These are phyloP conservation scores for Phenganax stokvisi DNA, from an alignment of 92 coral and sea anemone species.

Conservation along the genomic window DNA sequence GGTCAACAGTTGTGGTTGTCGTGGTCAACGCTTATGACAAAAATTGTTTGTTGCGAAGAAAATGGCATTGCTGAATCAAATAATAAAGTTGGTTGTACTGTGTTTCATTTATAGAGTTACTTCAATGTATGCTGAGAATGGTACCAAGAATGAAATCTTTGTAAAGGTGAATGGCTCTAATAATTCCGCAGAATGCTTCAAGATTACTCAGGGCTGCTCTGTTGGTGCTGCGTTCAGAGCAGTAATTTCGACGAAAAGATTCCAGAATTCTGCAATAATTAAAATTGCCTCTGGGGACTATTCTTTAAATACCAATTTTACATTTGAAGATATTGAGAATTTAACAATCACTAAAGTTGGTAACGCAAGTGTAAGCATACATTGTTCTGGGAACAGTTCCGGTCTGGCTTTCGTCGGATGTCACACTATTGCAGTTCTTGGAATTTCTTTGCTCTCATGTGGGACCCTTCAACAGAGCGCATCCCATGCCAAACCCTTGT, in stretches of 20 bases:
- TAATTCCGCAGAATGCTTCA: not conserved
- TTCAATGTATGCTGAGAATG: not conserved
- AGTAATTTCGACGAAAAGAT: not conserved
- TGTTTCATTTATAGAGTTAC: not conserved
- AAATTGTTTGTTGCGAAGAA: not conserved
- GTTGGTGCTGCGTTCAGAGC: slow-evolving; percentile 27
- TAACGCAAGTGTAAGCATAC: slow-evolving; percentile 34
- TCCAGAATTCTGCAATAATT: slow-evolving; percentile 18
- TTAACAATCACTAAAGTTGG: slow-evolving; percentile 24
- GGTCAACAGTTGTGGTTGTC: too few relatives aligned
- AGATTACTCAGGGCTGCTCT: not conserved
- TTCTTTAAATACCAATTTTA: slow-evolving; percentile 52
- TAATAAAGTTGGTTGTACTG: not conserved
- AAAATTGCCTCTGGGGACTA: slow-evolving; percentile 40
- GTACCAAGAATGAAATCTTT: not conserved
- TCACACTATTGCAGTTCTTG: slow-evolving; percentile 34
- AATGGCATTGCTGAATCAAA: not conserved
- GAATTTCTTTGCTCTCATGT: slow-evolving; percentile 48
- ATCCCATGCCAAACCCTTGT: slow-evolving; percentile 41
- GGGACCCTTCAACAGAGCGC: slow-evolving; percentile 56
- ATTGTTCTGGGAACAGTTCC: slow-evolving; percentile 29
- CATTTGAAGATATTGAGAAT: slow-evolving; percentile 27
- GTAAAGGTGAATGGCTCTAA: slow-evolving; percentile 17
- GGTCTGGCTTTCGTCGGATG: slow-evolving; percentile 55
- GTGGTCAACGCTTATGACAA: not conserved